Conservation (phyloP, 2,888 invertebrate species). For the Lithophane ornitopus region DNA sequence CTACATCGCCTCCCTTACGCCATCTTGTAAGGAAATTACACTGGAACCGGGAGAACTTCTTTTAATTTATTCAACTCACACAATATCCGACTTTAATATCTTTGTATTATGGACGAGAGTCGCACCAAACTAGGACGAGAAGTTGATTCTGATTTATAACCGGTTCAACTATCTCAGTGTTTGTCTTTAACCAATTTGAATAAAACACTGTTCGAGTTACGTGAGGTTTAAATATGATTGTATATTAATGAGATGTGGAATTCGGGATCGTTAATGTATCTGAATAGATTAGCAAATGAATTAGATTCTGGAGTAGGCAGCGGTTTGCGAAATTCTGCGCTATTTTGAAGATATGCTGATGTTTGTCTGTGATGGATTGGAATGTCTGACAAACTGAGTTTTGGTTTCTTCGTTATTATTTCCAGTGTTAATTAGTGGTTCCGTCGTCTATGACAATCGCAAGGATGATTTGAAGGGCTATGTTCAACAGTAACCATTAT, state of each 20-base stretch:
- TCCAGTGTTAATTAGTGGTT: background rate
- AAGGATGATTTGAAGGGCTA: background rate
- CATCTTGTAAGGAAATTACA: conserved; percentile 76
- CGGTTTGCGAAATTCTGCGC: conserved; percentile 26
- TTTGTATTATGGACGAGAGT: conserved; percentile 64
- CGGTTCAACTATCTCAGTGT: conserved; percentile 79
- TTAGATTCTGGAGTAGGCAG: conserved; percentile 50
- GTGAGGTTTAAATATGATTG: conserved; percentile 69
- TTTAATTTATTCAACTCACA: conserved; percentile 75
- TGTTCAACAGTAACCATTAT: background rate
- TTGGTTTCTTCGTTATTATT: background rate
- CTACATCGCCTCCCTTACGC: conserved; percentile 62
- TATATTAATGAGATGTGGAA: conserved; percentile 68
- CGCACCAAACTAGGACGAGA: conserved; percentile 38
- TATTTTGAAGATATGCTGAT: conserved; percentile 34
- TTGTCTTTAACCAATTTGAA: conserved; percentile 81
- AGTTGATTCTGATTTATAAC: conserved; percentile 80
- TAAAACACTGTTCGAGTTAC: conserved; percentile 71
- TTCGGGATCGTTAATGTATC: conserved; percentile 63
- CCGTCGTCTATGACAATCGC: background rate
- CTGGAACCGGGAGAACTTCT: conserved; percentile 75
- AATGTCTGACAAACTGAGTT: background rate
- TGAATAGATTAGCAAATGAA: conserved; percentile 66
- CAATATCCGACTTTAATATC: conserved; percentile 73
- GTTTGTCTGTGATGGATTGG: conserved; percentile 26